Base-by-base conservation (phyloP, 2,888 invertebrate genomes). In the Tethea ocularis region DNA sequence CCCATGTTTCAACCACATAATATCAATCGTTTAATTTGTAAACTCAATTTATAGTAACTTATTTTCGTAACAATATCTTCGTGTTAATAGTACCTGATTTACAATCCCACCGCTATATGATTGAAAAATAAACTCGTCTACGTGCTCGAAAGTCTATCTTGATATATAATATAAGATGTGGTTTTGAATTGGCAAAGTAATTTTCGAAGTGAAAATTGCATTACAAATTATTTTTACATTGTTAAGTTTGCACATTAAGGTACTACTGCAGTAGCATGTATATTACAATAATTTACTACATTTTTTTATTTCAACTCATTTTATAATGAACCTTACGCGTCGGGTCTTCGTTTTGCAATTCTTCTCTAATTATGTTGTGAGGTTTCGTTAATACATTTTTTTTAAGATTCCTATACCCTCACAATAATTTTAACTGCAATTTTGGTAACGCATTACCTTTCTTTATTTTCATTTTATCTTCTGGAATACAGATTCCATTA, bases 191-290 rank as follows among this genome's bases (percentile, higher is more conserved):
- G 69, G 71, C 75, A 69, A 69, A 68, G 84, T 77, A 87, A 87
- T 87, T 83, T 83, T 71, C 74, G 72, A 81, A 81, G 85, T 88
- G 85, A 84, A 89, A 87, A 89, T 87, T 87, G 82, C 84, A 75
- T 78, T 80, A 77, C 74, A 69, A 76, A 83, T 81, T 71, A 69
- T 75, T 72, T 68, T 57, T 61, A 61, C 61, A 62, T 61, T 71
- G 66, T 70, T 68, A 66, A 63, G 64, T 60, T 61, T 58, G 60
- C 64, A 56, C 51, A 51, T 69, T 61, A 66, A 61, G 60, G 60
- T 71, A 62, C 33, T 33, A 4, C 33, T 13, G 64, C 72, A 63
- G 64, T 66, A 66, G 64, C 67, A 63, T 60, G 65, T 29, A 33
- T 33, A 72, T 72, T 69, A 69, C 68, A 56, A 69, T 72, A 65